Conservation (phyloP, 2,888 invertebrate genomes). For the Oscheius sp. region DNA sequence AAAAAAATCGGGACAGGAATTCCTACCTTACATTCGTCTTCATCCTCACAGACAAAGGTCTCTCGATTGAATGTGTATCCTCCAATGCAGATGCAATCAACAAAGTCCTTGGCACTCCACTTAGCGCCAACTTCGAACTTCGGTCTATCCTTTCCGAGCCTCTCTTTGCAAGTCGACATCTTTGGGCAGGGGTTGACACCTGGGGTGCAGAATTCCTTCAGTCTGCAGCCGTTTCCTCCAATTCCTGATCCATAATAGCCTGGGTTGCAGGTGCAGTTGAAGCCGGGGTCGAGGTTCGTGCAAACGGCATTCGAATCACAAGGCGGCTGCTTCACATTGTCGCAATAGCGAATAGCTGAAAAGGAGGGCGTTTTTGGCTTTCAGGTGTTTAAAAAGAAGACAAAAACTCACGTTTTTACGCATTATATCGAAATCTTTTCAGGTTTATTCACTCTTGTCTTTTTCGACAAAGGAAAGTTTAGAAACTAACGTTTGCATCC, state of each 20-base stretch:
- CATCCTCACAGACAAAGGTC: slow-evolving; percentile 8
- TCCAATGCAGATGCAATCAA: background rate
- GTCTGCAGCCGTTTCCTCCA: background rate
- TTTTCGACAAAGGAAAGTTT: background rate
- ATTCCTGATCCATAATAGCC: slow-evolving; percentile 1
- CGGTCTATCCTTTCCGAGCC: too few species aligned
- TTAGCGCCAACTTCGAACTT: background rate
- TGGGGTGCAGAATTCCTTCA: background rate
- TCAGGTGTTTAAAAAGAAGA: too few species aligned
- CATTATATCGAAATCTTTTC: too few species aligned
- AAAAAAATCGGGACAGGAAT: background rate
- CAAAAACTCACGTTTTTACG: too few species aligned
- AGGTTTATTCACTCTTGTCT: too few species aligned
- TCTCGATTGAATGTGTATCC: slow-evolving; percentile 13
- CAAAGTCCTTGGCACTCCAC: background rate
- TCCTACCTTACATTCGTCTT: background rate
- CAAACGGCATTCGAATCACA: background rate
- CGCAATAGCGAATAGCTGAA: slow-evolving; percentile 7
- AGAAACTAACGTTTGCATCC: slow-evolving; percentile 5
- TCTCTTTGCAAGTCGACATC: background rate
- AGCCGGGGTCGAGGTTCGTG: background rate
- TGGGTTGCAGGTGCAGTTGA: background rate
- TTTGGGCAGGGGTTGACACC: slow-evolving; percentile 13
- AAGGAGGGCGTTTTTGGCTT: background rate
- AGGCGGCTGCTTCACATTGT: background rate